Conservation (phyloP, 1,140 invertebrate genomes). For the Samia ricini region DNA sequence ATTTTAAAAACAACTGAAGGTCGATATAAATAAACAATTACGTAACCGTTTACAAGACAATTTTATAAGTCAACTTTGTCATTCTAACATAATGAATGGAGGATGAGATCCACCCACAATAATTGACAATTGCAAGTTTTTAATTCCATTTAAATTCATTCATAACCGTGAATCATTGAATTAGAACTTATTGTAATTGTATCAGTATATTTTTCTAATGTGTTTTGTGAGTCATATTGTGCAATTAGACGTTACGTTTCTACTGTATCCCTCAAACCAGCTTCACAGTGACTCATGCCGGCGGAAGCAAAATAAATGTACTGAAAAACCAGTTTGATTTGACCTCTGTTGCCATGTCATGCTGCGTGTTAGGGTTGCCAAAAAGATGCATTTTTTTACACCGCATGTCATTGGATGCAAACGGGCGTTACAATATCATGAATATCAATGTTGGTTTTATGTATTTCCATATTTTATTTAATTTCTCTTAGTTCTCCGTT, state of each 20-base stretch:
- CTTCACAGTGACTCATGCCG: slow-evolving; percentile 27
- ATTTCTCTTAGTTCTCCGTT: too few relatives aligned
- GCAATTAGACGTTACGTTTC: slow-evolving; percentile 36
- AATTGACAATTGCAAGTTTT: neutral
- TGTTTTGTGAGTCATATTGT: slow-evolving; percentile 12
- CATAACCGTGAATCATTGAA: slow-evolving; percentile 6
- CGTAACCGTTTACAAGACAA: neutral
- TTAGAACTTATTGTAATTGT: neutral
- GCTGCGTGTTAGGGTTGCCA: neutral
- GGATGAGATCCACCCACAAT: too few relatives aligned
- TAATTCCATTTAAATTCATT: neutral
- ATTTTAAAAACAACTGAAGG: neutral
- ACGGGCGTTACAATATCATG: too few relatives aligned
- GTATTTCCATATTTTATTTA: too few relatives aligned
- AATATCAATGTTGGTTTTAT: too few relatives aligned
- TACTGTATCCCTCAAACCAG: slow-evolving; percentile 18
- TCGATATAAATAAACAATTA: neutral
- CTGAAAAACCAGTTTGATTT: slow-evolving; percentile 21
- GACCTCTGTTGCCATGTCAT: slow-evolving; percentile 12
- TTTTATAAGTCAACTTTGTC: neutral
- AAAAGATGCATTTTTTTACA: neutral
- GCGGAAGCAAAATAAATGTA: slow-evolving; percentile 31
- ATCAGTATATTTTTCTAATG: slow-evolving; percentile 4
- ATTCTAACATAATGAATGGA: too few relatives aligned
- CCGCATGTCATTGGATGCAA: too few relatives aligned